phyloP scores from a whole-genome alignment of 2,113 vertebrate species.

The Ictidomys tridecemlineatus region DNA sequence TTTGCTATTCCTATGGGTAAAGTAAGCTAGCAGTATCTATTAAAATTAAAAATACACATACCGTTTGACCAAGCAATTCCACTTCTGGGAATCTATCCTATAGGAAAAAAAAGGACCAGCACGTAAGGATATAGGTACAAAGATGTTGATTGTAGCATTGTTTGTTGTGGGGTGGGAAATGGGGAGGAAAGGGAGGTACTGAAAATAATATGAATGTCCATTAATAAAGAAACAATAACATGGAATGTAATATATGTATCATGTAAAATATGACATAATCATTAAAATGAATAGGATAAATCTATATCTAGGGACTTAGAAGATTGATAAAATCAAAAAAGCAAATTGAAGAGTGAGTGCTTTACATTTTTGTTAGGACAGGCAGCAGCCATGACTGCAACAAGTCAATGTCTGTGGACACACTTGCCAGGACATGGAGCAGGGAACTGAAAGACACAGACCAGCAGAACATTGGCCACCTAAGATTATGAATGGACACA shows the following conservation, averaged over 20 bases:
- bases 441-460: not conserved
- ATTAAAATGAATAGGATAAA: not conserved
- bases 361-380: not conserved
- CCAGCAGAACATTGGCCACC: not conserved
- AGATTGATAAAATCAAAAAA: not conserved
- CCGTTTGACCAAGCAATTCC: conserved; percentile 85
- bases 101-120: conserved; percentile 78
- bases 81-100: conserved; percentile 86
- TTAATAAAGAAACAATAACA: not conserved
- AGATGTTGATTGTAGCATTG: conserved; percentile 25
- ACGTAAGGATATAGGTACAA: conserved; percentile 64
- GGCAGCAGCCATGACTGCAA: not conserved
- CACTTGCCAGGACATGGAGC: rapidly evolving
- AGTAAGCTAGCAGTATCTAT: conserved; percentile 53
- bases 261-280: not conserved
- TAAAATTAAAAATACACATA: conserved; percentile 82
- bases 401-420: not conserved
- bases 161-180: not conserved
- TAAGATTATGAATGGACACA: not conserved
- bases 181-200: not conserved
- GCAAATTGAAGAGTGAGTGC: not conserved
- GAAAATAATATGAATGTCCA: not conserved
- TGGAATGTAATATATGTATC: not conserved
- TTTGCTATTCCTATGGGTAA: not conserved
- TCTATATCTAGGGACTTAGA: not conserved